These are phyloP conservation scores for Mechanitis mazaeus DNA, from an alignment of 2,888 invertebrate genomes.

Conservation along the genomic window DNA sequence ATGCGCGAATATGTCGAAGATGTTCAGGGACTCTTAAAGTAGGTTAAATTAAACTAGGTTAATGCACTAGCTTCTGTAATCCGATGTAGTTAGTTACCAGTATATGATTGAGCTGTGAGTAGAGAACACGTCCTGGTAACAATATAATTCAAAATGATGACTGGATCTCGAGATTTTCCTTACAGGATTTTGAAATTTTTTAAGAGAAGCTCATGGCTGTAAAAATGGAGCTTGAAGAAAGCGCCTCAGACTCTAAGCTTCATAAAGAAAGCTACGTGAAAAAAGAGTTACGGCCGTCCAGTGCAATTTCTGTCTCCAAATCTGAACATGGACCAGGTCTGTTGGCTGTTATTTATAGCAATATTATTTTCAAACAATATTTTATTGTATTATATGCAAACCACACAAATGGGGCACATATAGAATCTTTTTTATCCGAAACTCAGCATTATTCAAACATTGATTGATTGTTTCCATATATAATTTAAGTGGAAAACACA, in stretches of 20 bases:
- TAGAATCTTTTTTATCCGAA: too few species aligned
- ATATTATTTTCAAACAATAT: neutral
- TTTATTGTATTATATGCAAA: too few species aligned
- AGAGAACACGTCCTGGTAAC: slow-evolving; percentile 45
- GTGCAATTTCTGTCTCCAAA: slow-evolving; percentile 64
- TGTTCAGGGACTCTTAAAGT: slow-evolving; percentile 66
- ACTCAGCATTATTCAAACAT: neutral
- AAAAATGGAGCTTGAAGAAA: slow-evolving; percentile 70
- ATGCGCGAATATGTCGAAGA: slow-evolving; percentile 58
- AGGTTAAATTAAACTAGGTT: slow-evolving; percentile 75
- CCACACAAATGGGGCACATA: too few species aligned
- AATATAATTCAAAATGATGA: slow-evolving; percentile 38
- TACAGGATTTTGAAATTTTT: slow-evolving; percentile 46
- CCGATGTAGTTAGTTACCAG: slow-evolving; percentile 55
- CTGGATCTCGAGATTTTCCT: slow-evolving; percentile 38
- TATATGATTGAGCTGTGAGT: slow-evolving; percentile 45
- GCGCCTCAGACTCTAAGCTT: slow-evolving; percentile 67
- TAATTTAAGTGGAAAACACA: slow-evolving; percentile 39
- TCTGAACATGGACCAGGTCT: slow-evolving; percentile 66
- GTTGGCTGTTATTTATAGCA: slow-evolving; percentile 24
- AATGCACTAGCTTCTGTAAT: slow-evolving; percentile 58
- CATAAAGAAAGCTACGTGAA: slow-evolving; percentile 62
- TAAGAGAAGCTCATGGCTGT: slow-evolving; percentile 60
- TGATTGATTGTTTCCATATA: neutral
- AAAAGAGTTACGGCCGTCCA: slow-evolving; percentile 63